Evolutionary conservation across 2,797 vertebrate genomes (phyloP).

Genomic region (Gadopsis bispinosus): DNA sequence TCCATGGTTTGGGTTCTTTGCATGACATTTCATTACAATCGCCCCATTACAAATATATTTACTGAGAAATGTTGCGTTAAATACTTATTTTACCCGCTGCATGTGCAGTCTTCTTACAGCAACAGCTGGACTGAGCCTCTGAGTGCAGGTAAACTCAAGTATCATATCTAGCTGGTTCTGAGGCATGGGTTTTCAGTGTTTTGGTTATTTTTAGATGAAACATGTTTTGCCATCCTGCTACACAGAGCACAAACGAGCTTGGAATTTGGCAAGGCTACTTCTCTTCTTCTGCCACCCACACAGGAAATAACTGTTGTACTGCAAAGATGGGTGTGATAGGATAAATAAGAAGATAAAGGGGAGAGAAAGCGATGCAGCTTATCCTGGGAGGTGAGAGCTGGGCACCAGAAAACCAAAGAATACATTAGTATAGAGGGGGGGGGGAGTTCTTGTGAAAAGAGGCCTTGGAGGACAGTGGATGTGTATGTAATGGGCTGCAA

Average conservation of each 20-base stretch:
- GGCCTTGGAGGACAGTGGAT: background rate
- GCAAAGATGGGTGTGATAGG: background rate
- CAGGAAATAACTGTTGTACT: slow-evolving; percentile 37
- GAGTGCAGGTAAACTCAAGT: background rate
- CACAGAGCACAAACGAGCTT: slow-evolving; percentile 20
- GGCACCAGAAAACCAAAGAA: background rate
- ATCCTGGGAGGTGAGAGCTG: background rate
- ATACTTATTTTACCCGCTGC: no score
- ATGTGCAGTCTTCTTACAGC: background rate
- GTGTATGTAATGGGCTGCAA: background rate
- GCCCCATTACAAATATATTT: no score
- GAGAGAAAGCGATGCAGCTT: background rate
- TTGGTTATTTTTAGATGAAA: slow-evolving; percentile 57
- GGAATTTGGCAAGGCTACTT: slow-evolving; percentile 23
- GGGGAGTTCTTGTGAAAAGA: background rate
- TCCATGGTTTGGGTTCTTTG: no score
- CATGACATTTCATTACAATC: no score
- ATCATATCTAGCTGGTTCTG: slow-evolving; percentile 5
- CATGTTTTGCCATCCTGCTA: background rate
- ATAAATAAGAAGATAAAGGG: background rate
- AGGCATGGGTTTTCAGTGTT: slow-evolving; percentile 1
- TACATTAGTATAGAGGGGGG: background rate
- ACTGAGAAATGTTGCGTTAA: no score
- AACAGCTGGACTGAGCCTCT: background rate
- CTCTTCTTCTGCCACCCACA: slow-evolving; percentile 22